These are phyloP conservation scores for Hemithea aestivaria DNA, from an alignment of 2,888 invertebrate species.

Conservation along the genomic window DNA sequence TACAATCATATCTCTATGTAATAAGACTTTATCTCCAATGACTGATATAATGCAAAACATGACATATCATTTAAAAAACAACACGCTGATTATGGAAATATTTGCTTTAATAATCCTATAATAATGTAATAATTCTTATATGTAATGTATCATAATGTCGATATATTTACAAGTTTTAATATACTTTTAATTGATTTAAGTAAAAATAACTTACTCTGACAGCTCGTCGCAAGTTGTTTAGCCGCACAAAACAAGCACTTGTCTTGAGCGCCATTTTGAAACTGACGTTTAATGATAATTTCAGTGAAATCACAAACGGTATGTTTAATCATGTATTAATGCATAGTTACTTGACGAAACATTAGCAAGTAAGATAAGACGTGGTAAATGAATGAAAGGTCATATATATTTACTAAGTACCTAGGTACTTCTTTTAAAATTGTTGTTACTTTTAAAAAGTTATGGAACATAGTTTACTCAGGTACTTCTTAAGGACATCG, in stretches of 20 bases:
- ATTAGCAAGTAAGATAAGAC: slow-evolving; percentile 62
- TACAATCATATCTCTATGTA: neutral
- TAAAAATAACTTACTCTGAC: slow-evolving; percentile 46
- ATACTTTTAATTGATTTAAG: slow-evolving; percentile 2
- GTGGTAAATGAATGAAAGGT: too few species aligned
- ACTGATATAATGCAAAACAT: slow-evolving; percentile 9
- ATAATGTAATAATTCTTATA: too few species aligned
- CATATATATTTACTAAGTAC: too few species aligned
- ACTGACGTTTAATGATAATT: slow-evolving; percentile 33
- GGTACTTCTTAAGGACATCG: too few species aligned
- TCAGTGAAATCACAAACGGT: slow-evolving; percentile 20
- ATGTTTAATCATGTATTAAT: slow-evolving; percentile 24
- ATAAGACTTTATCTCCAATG: slow-evolving; percentile 13
- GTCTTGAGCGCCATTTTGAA: slow-evolving; percentile 60
- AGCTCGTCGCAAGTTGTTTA: slow-evolving; percentile 40
- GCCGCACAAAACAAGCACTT: slow-evolving; percentile 52
- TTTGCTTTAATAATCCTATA: too few species aligned
- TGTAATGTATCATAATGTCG: too few species aligned
- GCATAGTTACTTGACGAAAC: slow-evolving; percentile 34
- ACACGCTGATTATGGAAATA: slow-evolving; percentile 15
- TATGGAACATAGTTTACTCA: too few species aligned
- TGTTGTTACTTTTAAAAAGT: too few species aligned
- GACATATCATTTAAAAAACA: slow-evolving; percentile 18
- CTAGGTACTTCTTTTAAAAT: too few species aligned
- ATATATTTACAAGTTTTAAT: too few species aligned